Conservation (phyloP, 2,888 invertebrate species). For the Hypena proboscidalis region DNA sequence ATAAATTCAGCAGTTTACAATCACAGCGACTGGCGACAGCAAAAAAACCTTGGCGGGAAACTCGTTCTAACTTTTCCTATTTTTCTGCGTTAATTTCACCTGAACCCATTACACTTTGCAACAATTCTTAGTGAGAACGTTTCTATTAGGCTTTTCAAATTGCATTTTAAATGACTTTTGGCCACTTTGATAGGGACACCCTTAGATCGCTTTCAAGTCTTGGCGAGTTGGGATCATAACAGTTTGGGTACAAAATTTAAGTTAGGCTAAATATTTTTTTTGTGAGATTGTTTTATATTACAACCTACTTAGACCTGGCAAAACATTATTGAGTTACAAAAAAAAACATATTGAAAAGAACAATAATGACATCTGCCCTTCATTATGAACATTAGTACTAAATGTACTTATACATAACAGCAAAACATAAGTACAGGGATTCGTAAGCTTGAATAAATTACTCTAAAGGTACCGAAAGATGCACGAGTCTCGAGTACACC, state of each 20-base stretch:
- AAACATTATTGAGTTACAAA: no score
- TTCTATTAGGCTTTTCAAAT: conserved; percentile 80
- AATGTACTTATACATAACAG: no score
- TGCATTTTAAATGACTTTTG: conserved; percentile 79
- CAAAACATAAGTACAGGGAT: no score
- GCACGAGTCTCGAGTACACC: no score
- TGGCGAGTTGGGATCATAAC: conserved; percentile 16
- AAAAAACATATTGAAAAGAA: no score
- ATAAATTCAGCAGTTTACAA: conserved; percentile 85
- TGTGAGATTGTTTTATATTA: no score
- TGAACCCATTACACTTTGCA: conserved; percentile 85
- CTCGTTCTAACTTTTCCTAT: conserved; percentile 85
- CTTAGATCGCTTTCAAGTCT: conserved; percentile 27
- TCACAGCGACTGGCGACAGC: conserved; percentile 79
- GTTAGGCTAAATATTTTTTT: no score
- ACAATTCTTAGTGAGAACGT: conserved; percentile 80
- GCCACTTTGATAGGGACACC: conserved; percentile 48
- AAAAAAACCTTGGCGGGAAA: conserved; percentile 78
- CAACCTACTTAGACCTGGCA: no score
- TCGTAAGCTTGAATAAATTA: no score
- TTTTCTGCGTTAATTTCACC: conserved; percentile 85
- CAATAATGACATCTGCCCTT: no score
- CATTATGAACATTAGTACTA: no score
- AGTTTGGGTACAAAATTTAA: conserved; percentile 13
- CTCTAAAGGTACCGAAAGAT: no score